Base-by-base conservation (phyloP, 2,888 invertebrate species). In the Acleris laterana region DNA sequence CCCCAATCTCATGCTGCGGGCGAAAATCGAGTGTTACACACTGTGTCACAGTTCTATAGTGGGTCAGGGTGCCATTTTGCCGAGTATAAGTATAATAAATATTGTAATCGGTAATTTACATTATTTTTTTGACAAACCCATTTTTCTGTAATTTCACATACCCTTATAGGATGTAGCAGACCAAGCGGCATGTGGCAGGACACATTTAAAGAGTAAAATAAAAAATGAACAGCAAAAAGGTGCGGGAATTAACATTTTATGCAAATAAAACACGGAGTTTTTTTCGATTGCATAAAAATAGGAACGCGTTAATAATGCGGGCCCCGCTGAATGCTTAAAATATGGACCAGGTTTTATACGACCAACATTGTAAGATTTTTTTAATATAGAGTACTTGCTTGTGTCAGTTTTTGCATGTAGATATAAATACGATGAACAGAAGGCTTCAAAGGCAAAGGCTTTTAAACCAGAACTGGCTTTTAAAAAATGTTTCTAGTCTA, bases 211-310 rank as follows among this genome's bases (percentile, higher is more conserved):
- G 38, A 13, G 38, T 38, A 38, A 38, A 38, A 38, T 13, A 38
- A 38, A 38, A 65, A 65, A 52, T 61, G 25, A 55, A 55, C 53
- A 28, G 16, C 19, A 22, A 55, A 60, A 55, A 50, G 60, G 65
- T 22, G 17, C 28, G 32, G 48, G 65, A 52, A 56, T 65, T 65
- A 65, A 56, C 61, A 65, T 61, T 61, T 61, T 65, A 65, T 61
- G 65, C 20, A 51, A 65, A 65, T 61, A 61, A 61, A 61, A 55
- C 44, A 44, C 28, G 55, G 52, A 19, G 32, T 63, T 64, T 60
- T 64, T 60, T 58, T 44, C n/a, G 55, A 55, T 25, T 60, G 55
- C 49, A 65, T 28, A 50, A 65, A 59, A 56, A 65, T 13, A 25
- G 49, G 60, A n/a, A 19, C 56, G 56, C 60, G 56, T 63, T 42